Evolutionary conservation across 2,113 vertebrate genomes (phyloP).

Genomic region (Fregetta grallaria): DNA sequence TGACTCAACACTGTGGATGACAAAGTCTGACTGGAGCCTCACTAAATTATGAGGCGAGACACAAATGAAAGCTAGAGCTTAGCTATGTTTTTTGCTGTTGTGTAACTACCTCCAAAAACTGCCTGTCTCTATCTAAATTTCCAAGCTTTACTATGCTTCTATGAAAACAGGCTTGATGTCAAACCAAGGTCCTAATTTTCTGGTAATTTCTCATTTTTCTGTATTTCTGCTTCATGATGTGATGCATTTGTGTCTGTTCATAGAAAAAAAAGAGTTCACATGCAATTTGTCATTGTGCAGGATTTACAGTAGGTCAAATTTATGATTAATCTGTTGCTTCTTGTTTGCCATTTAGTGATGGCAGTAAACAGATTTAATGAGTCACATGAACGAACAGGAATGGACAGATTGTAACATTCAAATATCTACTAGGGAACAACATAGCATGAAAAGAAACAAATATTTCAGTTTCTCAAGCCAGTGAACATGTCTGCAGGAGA

Average conservation of each 20-base stretch:
- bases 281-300: not conserved
- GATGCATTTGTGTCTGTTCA: not conserved
- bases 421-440: not conserved
- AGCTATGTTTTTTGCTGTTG: not conserved
- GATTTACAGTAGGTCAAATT: slow-evolving; percentile 33
- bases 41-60: not conserved
- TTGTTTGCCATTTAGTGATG: slow-evolving; percentile 31
- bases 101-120: not conserved
- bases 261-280: not conserved
- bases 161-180: not conserved
- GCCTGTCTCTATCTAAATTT: not conserved
- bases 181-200: not conserved
- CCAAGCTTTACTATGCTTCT: not conserved
- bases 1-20: not conserved
- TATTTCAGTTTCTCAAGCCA: slow-evolving; percentile 17
- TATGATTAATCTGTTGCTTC: slow-evolving; percentile 20
- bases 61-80: not conserved
- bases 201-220: not conserved
- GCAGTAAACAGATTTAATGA: slow-evolving; percentile 4
- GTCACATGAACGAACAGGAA: not conserved
- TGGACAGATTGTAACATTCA: not conserved
- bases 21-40: not conserved
- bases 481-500: not conserved
- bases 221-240: not conserved
- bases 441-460: not conserved